Conservation (phyloP, 37 sponge, comb jelly and placozoan genomes). For the Beroe ovata region DNA sequence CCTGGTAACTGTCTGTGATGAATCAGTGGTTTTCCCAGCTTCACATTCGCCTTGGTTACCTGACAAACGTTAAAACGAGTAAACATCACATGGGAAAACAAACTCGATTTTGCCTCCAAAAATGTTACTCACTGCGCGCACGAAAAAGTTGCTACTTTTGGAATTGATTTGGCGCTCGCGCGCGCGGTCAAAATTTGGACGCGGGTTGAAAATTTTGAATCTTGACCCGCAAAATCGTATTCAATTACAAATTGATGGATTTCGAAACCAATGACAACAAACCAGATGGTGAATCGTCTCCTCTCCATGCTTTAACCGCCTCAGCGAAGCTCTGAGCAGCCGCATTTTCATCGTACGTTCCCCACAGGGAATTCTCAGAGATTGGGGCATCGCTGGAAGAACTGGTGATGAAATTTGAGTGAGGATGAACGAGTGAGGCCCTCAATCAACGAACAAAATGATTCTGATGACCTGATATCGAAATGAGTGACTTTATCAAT, state of each 20-base stretch:
- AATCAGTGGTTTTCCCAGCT: conserved; percentile 3
- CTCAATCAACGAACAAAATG: too few species aligned
- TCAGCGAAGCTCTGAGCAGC: conserved; percentile 30
- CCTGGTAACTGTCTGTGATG: not conserved
- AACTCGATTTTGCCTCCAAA: not conserved
- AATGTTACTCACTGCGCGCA: not conserved
- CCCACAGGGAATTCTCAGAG: conserved; percentile 30
- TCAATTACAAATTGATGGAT: not conserved
- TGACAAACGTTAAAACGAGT: not conserved
- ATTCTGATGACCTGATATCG: too few species aligned
- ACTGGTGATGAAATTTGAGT: too few species aligned
- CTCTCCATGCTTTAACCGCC: conserved; percentile 49
- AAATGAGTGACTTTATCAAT: too few species aligned
- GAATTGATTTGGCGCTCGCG: not conserved
- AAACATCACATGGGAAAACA: not conserved
- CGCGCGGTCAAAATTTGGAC: not conserved
- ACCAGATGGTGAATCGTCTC: conserved; percentile 11
- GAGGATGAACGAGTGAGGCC: too few species aligned
- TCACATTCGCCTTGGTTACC: not conserved
- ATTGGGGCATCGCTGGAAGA: conserved; percentile 19
- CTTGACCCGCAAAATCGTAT: not conserved
- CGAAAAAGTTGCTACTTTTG: not conserved
- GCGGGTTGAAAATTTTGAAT: not conserved
- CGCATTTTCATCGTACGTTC: conserved; percentile 31
- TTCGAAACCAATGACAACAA: not conserved